Evolutionary conservation across 2,888 invertebrate species (phyloP).

Genomic region (Pterobdella sp.): DNA sequence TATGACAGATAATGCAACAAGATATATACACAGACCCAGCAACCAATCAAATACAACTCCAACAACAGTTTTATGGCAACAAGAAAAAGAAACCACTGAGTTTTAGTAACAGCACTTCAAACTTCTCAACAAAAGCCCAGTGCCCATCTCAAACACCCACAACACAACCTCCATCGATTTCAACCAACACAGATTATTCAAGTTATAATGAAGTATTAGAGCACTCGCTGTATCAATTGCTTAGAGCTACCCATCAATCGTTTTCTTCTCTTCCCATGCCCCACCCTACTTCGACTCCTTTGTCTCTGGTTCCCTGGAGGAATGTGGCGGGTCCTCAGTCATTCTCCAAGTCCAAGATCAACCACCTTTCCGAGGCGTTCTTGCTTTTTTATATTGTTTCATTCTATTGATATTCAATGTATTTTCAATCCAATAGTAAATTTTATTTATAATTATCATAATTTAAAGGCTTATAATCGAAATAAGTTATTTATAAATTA

Average conservation of each 20-base stretch:
- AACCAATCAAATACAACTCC: background rate
- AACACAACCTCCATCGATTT: background rate
- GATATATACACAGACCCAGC: constrained; percentile 6
- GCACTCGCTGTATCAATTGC: constrained; percentile 84
- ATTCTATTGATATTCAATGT: background rate
- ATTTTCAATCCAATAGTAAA: background rate
- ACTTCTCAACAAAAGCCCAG: background rate
- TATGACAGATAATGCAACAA: constrained; percentile 3
- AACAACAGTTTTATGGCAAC: constrained; percentile 7
- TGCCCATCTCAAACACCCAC: background rate
- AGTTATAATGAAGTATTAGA: constrained; percentile 80
- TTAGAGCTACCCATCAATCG: constrained; percentile 82
- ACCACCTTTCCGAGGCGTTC: constrained; percentile 74
- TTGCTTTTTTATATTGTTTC: constrained; percentile 6
- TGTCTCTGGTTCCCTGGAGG: constrained; percentile 83
- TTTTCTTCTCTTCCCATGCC: constrained; percentile 89
- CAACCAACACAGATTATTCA: background rate
- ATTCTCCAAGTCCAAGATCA: constrained; percentile 72
- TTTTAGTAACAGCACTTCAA: background rate
- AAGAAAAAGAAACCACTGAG: constrained; percentile 2
- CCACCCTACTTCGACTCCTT: constrained; percentile 84
- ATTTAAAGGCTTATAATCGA: background rate
- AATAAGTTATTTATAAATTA: background rate
- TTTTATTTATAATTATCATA: background rate
- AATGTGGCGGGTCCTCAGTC: constrained; percentile 85